These are phyloP conservation scores for Rhinopithecus roxellana DNA, from an alignment of 2,113 vertebrate genomes.

Conservation along the genomic window DNA sequence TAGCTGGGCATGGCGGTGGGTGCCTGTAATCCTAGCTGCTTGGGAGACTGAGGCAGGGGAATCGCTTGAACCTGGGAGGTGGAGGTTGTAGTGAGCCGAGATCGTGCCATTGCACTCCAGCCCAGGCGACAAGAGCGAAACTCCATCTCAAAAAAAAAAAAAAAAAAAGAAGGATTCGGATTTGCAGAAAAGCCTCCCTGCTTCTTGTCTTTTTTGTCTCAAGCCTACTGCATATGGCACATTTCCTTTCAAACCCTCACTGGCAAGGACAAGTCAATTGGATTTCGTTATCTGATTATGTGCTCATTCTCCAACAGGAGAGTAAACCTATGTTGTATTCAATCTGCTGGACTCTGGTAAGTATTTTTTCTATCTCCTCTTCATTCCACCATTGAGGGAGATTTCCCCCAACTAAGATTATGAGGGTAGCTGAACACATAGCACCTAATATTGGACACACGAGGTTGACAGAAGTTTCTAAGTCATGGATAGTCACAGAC, in stretches of 20 bases:
- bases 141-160: too few species aligned
- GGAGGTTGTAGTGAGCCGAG: too few species aligned
- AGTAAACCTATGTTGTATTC: not conserved
- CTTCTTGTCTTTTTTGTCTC: not conserved
- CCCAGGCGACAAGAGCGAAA: too few species aligned
- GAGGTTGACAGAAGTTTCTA: not conserved
- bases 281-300: not conserved
- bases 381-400: not conserved
- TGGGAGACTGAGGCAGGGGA: too few species aligned
- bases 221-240: not conserved
- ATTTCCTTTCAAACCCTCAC: not conserved
- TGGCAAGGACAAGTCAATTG: not conserved
- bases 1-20: too few species aligned
- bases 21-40: too few species aligned
- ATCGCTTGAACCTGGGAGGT: too few species aligned
- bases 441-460: not conserved
- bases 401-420: not conserved
- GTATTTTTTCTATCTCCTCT: not conserved
- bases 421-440: not conserved
- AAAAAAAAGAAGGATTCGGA: not conserved
- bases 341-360: not conserved
- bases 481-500: not conserved
- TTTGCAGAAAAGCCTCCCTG: not conserved
- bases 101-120: too few species aligned
- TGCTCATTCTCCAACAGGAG: not conserved